Percentiles rank a stretch among this genome's conserved stretches.
phyloP scores from a whole-genome alignment of 1,140 invertebrate species.

The Tetranychus cinnabarinus region DNA sequence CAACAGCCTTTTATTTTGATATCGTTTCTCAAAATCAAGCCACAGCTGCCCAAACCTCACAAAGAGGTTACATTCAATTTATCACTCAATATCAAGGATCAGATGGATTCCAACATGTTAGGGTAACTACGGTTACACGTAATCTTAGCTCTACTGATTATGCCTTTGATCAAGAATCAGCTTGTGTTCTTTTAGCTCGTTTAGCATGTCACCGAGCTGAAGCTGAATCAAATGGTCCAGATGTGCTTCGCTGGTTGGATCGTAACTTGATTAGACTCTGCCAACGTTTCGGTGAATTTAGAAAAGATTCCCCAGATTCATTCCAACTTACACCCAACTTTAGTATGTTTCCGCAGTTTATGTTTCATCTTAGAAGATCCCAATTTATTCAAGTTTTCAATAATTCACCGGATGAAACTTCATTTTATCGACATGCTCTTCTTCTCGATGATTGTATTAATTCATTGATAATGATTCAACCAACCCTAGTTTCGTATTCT shows the following conservation, averaged over 20 bases:
- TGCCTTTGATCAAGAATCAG: constrained; percentile 82
- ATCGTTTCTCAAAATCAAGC: constrained; percentile 33
- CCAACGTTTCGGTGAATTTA: constrained; percentile 96
- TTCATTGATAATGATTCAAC: constrained; percentile 97
- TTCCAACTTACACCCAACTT: constrained; percentile 91
- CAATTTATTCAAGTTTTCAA: constrained; percentile 99
- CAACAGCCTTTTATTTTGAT: constrained; percentile 86
- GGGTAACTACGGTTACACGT: constrained; percentile 86
- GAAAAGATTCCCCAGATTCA: constrained; percentile 86
- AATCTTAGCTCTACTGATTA: constrained; percentile 49
- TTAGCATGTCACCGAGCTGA: constrained; percentile 88
- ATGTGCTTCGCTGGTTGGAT: constrained; percentile 94
- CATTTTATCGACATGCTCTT: constrained; percentile 92
- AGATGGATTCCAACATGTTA: constrained; percentile 74
- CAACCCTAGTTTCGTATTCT: constrained; percentile 91
- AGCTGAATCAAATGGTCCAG: constrained; percentile 67
- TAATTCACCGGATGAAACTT: constrained; percentile 98
- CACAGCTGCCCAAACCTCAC: constrained; percentile 8
- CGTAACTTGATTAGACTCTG: constrained; percentile 90
- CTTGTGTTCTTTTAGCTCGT: constrained; percentile 86
- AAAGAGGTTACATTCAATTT: constrained; percentile 81
- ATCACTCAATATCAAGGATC: constrained; percentile 96
- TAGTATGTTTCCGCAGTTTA: constrained; percentile 94
- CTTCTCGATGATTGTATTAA: constrained; percentile 91
- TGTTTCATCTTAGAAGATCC: constrained; percentile 93